Evolutionary conservation across 2,888 invertebrate species (phyloP).

Genomic region (Hartigia nigra): DNA sequence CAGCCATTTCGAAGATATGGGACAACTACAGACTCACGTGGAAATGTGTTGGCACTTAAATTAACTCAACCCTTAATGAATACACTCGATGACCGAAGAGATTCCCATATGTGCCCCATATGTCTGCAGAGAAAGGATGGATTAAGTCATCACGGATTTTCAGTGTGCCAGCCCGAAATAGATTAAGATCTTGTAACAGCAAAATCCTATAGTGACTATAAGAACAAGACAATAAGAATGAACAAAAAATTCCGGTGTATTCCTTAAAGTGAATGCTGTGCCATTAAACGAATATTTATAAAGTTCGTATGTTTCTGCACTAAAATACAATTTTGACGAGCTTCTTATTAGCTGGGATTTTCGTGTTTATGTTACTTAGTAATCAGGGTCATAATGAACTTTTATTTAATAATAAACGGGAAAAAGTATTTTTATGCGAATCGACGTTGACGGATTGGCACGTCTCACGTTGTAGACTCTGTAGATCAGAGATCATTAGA

Average conservation of each 20-base stretch:
- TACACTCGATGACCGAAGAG: neutral
- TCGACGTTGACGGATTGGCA: neutral
- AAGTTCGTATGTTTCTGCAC: neutral
- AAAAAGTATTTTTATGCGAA: neutral
- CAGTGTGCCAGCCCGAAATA: constrained; percentile 3
- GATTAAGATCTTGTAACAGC: neutral
- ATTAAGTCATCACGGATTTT: neutral
- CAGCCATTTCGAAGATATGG: neutral
- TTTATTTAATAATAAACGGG: neutral
- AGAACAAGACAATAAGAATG: neutral
- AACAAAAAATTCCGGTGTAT: neutral
- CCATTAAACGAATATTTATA: neutral
- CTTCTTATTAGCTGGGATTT: neutral
- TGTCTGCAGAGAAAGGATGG: neutral
- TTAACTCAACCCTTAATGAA: neutral
- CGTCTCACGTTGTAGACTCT: too few species aligned
- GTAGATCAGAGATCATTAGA: too few species aligned
- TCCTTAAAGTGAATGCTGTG: neutral
- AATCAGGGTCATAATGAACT: neutral
- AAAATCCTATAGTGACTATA: neutral
- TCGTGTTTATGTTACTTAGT: neutral
- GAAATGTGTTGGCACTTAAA: neutral
- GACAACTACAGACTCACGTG: neutral
- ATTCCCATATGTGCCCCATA: neutral
- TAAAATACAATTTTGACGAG: neutral